Evolutionary conservation across 1,140 invertebrate species (phyloP).

Genomic region (Caenorhabditis remanei): DNA sequence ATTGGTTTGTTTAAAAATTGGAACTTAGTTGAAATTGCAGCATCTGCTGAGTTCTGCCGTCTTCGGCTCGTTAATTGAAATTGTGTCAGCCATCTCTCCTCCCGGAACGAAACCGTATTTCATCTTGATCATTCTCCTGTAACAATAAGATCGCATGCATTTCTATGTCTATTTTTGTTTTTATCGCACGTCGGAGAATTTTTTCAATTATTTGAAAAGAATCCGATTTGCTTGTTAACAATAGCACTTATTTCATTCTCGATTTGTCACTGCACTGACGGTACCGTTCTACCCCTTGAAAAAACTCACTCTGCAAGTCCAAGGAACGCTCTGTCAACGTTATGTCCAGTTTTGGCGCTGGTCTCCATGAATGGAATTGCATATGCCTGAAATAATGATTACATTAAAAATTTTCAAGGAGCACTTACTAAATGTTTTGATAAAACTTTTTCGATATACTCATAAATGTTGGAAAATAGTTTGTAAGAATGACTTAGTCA

Average conservation of each 20-base stretch:
- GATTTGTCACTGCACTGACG: not conserved
- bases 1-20: not conserved
- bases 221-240: not conserved
- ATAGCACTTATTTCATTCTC: not conserved
- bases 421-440: no score
- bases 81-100: conserved; percentile 34
- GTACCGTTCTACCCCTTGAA: not conserved
- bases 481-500: no score
- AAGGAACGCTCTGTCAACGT: conserved; percentile 73
- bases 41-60: not conserved
- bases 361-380: conserved; percentile 76
- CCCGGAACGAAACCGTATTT: conserved; percentile 27
- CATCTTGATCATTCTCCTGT: conserved; percentile 20
- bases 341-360: conserved; percentile 77
- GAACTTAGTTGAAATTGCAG: not conserved
- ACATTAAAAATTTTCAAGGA: not conserved
- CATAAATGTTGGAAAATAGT: no score
- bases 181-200: not conserved
- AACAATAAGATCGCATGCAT: not conserved
- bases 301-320: conserved; percentile 70
- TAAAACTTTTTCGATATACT: no score
- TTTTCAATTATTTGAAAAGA: not conserved
- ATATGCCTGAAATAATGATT: conserved; percentile 70
- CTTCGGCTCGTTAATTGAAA: not conserved
- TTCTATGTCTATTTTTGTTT: not conserved